Evolutionary conservation across 2,888 invertebrate genomes (phyloP), one percentile per base, ranked within the genome.

Genomic region (Nomada fabriciana): DNA sequence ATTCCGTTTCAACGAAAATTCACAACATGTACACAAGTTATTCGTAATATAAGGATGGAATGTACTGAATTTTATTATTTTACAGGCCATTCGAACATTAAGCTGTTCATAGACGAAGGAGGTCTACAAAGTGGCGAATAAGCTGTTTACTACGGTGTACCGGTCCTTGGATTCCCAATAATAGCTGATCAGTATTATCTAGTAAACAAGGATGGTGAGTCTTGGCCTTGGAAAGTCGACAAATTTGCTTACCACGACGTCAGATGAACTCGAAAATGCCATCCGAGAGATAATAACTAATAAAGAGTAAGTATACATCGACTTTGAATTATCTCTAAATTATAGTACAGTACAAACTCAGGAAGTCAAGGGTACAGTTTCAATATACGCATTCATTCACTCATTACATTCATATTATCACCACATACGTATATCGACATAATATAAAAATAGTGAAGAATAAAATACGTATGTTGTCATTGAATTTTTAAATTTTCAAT

Each of bases 81-180:
- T 2, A 0, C 47, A 88, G 91, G 84, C 57, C 91, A 91, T 42
- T 88, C 86, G 7, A 91, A 91, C 47, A 85, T 91, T 43, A 90
- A 89, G 60, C n/a, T 91, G 52, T 90, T 89, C 52, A 77, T 91
- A 0, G 89, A 87, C 29, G 91, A 91, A 86, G 91, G 91, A 1
- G 91, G 91, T 0, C 20, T 88, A 4, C 91, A 90, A 43, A 90
- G 91, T 64, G 85, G 83, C 9, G 91, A 91, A 57, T 91, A 91
- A 65, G 86, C 91, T 7, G 42, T 91, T 57, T 13, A 86, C 61
- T 80, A 76, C 18, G 76, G 67, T 0, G 86, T 91, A 2, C 91
- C 91, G 2, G 1, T 91, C 3, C 7, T 91, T 18, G 91, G 87
- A 4, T 71, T 89, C 9, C 90, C 91, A 2, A 2, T 91, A 20